Evolutionary conservation across 1,140 invertebrate genomes (phyloP), one percentile per base, ranked within the genome.

Genomic region (Psix sp.): DNA sequence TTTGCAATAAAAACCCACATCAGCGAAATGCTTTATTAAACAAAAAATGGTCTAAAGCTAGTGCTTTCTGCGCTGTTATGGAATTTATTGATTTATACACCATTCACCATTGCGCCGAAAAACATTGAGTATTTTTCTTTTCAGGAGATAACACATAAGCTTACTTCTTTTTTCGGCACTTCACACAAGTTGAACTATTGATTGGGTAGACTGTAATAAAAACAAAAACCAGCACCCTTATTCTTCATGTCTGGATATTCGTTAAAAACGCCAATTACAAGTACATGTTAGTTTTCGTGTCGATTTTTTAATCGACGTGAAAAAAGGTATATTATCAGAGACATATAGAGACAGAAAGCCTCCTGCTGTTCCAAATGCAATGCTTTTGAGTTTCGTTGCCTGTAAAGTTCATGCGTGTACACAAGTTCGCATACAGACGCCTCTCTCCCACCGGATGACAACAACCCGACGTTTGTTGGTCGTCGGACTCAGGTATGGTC

Each of bases 401-500:
- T 51, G 54, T 52, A 68, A 59, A 29, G 33, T 31, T 17, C 33
- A 49, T 70, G 33, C 36, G 49, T 62, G 56, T 56, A 40, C 35
- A 21, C 42, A 38, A 21, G 5, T 49, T 54, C 40, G 39, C 52
- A 57, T 38, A 63, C 57, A 51, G 13, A 10, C 59, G 13, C 40
- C 16, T 54, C 26, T 46, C 48, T 33, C 38, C 5, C 9, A 36
- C 49, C 48, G 56, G 67, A 79, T 76, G 81, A 81, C 81, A 78
- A 82, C 80, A 77, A 80, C 68, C 79, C 79, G 72, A 78, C 74
- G 77, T 80, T 71, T 57, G 67, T 76, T 70, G 74, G 51, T 57
- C 67, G 60, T 63, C 67, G 62, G 74, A 77, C 68, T 80, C 77
- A 74, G 78, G 80, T 81, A 83, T 79, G 81, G 81, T 83, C 83